Conservation (phyloP, 37 sponge, comb jelly and placozoan genomes). For the Petrosia ficiformis region DNA sequence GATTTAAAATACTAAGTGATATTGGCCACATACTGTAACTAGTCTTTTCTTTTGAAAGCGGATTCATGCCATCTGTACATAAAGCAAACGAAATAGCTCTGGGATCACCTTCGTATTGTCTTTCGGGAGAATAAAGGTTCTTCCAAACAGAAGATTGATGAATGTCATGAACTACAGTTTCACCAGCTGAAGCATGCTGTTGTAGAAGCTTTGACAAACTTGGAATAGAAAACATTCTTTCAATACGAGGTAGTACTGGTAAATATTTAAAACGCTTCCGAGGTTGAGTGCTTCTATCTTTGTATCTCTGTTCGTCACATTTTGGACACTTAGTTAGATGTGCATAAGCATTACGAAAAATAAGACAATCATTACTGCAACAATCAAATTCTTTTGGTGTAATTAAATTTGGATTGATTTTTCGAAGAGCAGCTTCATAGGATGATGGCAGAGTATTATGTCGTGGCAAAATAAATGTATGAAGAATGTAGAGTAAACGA, state of each 20-base stretch:
- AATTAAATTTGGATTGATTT: constrained; percentile 24
- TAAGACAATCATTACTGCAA: constrained; percentile 29
- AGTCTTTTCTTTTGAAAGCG: neutral
- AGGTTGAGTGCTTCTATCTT: neutral
- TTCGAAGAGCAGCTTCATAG: constrained; percentile 13
- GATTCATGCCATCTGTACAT: constrained; percentile 18
- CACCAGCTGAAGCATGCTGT: neutral
- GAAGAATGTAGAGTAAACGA: constrained; percentile 4
- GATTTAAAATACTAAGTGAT: constrained; percentile 14
- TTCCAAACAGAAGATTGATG: constrained; percentile 20
- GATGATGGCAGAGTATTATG: constrained; percentile 8
- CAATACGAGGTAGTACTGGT: constrained; percentile 13
- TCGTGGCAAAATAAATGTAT: constrained; percentile 5
- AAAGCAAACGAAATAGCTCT: constrained; percentile 16
- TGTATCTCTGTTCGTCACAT: constrained; percentile 10
- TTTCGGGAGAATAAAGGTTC: neutral
- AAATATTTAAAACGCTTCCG: constrained; percentile 18
- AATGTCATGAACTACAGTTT: constrained; percentile 2
- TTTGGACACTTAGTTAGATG: constrained; percentile 1
- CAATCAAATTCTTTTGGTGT: constrained; percentile 6
- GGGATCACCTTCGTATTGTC: neutral
- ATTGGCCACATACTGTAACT: constrained; percentile 26
- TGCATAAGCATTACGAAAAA: constrained; percentile 12
- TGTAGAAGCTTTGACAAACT: constrained; percentile 18
- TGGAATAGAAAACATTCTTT: too few species aligned